Conservation (phyloP, 2,113 vertebrate genomes). For the Cyprinodon brontotheroides region DNA sequence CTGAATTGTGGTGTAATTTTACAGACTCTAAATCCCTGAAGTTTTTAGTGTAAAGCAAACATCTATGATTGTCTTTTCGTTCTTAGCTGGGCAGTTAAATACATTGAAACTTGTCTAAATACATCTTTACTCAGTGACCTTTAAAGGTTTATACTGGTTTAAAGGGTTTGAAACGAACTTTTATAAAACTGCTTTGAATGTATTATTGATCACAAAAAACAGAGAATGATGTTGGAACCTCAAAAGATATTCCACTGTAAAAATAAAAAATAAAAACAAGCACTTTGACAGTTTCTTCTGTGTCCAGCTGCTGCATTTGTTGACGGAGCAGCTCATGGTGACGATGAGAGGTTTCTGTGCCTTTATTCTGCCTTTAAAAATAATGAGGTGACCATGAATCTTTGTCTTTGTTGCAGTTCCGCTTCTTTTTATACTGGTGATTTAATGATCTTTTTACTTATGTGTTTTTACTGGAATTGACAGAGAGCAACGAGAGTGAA, state of each 20-base stretch:
- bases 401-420: background rate
- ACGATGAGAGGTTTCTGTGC: background rate
- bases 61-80: background rate
- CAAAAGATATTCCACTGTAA: background rate
- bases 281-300: background rate
- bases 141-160: background rate
- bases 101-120: background rate
- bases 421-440: background rate
- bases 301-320: background rate
- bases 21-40: background rate
- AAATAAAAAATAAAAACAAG: background rate
- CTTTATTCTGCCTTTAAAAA: conserved; percentile 2
- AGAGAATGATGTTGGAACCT: background rate
- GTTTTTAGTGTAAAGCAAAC: background rate
- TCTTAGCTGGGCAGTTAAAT: background rate
- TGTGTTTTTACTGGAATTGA: background rate
- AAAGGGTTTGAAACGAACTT: background rate
- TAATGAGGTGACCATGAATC: conserved; percentile 7
- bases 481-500: background rate
- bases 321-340: background rate
- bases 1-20: background rate
- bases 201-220: background rate
- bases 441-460: background rate
- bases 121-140: background rate
- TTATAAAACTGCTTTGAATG: background rate